A percentile compares a stretch with the other conserved stretches of the same genome.
Evolutionary conservation across 2,888 invertebrate genomes (phyloP).

Genomic region (Geotrupes spiniger): DNA sequence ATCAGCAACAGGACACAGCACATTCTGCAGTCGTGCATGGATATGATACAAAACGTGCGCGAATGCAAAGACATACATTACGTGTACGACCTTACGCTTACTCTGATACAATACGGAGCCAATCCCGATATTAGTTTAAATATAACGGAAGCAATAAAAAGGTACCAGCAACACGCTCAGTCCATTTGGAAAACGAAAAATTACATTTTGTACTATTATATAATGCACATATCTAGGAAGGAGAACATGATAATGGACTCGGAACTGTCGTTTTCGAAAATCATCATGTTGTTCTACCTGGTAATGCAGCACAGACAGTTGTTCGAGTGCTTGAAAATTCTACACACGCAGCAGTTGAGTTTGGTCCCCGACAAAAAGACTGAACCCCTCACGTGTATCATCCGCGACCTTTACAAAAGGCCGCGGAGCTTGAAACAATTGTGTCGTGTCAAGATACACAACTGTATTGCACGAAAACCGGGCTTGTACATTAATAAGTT

Average conservation of each 20-base stretch:
- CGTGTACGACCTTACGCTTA: conserved; percentile 67
- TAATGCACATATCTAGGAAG: conserved; percentile 67
- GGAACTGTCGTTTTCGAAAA: conserved; percentile 61
- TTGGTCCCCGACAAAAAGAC: conserved; percentile 63
- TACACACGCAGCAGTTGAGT: conserved; percentile 62
- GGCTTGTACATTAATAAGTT: conserved; percentile 65
- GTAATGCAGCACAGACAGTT: conserved; percentile 68
- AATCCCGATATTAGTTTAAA: conserved; percentile 65
- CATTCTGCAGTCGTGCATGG: conserved; percentile 67
- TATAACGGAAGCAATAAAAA: conserved; percentile 50
- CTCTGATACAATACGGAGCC: conserved; percentile 71
- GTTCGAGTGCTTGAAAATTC: conserved; percentile 66
- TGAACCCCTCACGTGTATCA: conserved; percentile 60
- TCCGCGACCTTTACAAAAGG: conserved; percentile 62
- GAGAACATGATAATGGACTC: conserved; percentile 62
- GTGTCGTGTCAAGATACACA: conserved; percentile 67
- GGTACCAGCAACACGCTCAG: conserved; percentile 42
- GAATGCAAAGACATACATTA: conserved; percentile 64
- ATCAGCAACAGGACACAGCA: conserved; percentile 63
- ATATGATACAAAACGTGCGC: conserved; percentile 68
- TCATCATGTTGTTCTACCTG: conserved; percentile 63
- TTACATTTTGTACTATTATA: conserved; percentile 67
- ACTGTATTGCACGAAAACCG: conserved; percentile 61
- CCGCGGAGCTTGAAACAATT: conserved; percentile 73
- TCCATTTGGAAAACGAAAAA: conserved; percentile 58